phyloP scores from a whole-genome alignment of 2,113 vertebrate genomes.

The Panthera leo region DNA sequence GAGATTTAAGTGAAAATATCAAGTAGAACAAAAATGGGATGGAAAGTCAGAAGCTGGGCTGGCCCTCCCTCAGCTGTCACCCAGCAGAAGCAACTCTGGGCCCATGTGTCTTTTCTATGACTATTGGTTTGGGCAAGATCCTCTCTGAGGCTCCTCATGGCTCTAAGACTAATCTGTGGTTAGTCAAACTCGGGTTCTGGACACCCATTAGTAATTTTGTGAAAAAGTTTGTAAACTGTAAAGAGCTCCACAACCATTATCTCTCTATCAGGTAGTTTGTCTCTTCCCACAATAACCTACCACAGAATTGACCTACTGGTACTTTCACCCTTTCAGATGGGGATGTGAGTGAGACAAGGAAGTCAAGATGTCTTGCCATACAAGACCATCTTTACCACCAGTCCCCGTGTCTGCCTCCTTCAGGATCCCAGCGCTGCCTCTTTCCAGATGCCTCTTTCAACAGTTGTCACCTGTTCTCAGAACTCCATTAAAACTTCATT shows the following conservation, averaged over 20 bases:
- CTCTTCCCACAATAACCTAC: constrained; percentile 24
- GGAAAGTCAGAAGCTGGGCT: background rate
- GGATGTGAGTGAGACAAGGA: background rate
- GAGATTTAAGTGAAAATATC: background rate
- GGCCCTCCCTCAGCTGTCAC: background rate
- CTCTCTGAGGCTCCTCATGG: background rate
- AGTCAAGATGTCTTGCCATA: background rate
- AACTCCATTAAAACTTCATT: background rate
- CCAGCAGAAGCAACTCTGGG: background rate
- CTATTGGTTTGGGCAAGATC: background rate
- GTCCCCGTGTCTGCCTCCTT: background rate
- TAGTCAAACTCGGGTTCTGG: constrained; percentile 9
- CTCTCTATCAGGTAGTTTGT: background rate
- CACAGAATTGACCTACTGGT: background rate
- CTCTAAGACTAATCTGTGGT: background rate
- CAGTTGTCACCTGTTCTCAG: background rate
- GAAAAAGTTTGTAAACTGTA: constrained; percentile 47
- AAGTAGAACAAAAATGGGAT: background rate
- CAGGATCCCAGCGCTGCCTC: background rate
- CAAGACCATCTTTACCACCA: background rate
- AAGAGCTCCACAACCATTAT: constrained; percentile 14
- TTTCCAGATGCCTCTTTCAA: background rate
- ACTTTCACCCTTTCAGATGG: background rate
- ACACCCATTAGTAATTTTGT: constrained; percentile 31
- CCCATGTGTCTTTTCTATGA: background rate